Conservation (phyloP, 2,113 vertebrate genomes). For the Aspidoscelis tigris region DNA sequence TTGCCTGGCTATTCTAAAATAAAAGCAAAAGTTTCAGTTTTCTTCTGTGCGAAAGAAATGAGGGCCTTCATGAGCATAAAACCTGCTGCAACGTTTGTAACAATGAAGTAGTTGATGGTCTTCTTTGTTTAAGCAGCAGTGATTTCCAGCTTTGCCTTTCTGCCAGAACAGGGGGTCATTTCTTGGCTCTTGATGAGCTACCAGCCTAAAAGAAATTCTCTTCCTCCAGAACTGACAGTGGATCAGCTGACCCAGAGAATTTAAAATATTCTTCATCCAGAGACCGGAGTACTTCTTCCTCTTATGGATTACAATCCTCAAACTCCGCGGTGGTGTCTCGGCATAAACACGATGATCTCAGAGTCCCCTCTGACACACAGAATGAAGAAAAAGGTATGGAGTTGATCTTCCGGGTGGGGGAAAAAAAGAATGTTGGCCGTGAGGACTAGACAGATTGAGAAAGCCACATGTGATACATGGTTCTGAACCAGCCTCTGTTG, state of each 20-base stretch:
- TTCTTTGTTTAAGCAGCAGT: too few relatives aligned
- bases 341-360: conserved; percentile 90
- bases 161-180: background rate
- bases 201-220: conserved; percentile 51
- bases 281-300: conserved; percentile 86
- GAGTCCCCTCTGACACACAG: conserved; percentile 83
- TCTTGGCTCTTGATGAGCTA: background rate
- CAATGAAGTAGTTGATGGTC: too few relatives aligned
- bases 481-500: background rate
- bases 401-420: conserved; percentile 21
- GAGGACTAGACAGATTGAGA: background rate
- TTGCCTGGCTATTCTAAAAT: too few relatives aligned
- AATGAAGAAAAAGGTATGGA: conserved; percentile 85
- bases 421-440: background rate
- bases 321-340: conserved; percentile 87
- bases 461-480: background rate
- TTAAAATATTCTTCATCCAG: conserved; percentile 90
- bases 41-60: too few relatives aligned
- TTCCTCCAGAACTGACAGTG: conserved; percentile 90
- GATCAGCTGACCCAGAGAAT: conserved; percentile 92
- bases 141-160: background rate
- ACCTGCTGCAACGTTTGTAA: too few relatives aligned
- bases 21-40: too few relatives aligned
- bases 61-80: too few relatives aligned
- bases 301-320: conserved; percentile 87